phyloP scores from a whole-genome alignment of 2,797 vertebrate genomes.

The Hyperoplus immaculatus region DNA sequence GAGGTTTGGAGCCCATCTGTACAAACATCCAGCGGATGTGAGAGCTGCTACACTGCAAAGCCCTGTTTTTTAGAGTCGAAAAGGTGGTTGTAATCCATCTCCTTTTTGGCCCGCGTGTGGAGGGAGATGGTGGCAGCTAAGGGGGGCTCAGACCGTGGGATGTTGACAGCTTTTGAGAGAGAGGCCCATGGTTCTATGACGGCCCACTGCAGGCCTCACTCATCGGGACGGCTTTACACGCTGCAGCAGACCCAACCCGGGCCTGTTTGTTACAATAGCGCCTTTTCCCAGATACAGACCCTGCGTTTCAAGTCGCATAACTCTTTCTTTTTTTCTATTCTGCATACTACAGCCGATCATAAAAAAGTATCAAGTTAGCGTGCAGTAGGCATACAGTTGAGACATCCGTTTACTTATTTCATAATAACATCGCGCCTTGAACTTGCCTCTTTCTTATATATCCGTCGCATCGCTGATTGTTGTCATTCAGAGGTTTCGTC shows the following conservation, averaged over 20 bases:
- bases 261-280: slow-evolving; percentile 59
- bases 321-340: no score
- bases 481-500: no score
- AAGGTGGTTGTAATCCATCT: slow-evolving; percentile 76
- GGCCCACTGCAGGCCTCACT: slow-evolving; percentile 47
- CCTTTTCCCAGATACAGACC: slow-evolving; percentile 49
- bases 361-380: no score
- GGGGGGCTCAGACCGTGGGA: slow-evolving; percentile 59
- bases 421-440: no score
- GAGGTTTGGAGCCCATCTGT: slow-evolving; percentile 66
- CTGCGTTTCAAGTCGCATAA: slow-evolving; percentile 25
- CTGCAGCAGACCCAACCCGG: slow-evolving; percentile 28
- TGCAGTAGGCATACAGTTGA: no score
- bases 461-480: no score
- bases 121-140: slow-evolving; percentile 59
- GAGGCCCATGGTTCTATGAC: slow-evolving; percentile 60
- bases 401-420: no score
- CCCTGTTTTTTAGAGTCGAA: slow-evolving; percentile 47
- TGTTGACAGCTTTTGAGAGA: slow-evolving; percentile 70
- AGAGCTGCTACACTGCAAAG: slow-evolving; percentile 18
- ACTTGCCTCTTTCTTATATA: no score
- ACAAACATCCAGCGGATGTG: slow-evolving; percentile 73
- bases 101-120: slow-evolving; percentile 53
- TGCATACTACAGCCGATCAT: no score
- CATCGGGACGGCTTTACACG: slow-evolving; percentile 44